Base-by-base conservation (phyloP, 1,140 invertebrate genomes). In the Yoshiicerus persimilis region DNA sequence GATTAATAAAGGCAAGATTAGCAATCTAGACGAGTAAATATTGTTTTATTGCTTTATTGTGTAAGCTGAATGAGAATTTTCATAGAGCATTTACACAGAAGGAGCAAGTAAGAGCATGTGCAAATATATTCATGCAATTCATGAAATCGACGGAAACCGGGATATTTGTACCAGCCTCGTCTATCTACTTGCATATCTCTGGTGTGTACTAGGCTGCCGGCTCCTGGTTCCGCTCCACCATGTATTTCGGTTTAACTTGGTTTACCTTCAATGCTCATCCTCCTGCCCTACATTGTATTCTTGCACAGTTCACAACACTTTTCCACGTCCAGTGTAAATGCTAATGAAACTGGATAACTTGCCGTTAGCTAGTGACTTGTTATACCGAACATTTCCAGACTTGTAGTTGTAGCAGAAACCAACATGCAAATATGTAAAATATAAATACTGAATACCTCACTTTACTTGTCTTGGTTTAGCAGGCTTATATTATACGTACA, bases 1-100 rank as follows among this genome's bases (percentile, higher is more conserved):
- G 32, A 80, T 80, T 80, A 80, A 80, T 80, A 80, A 80, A 80
- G 32, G 75, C 75, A 80, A 38, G 75, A 80, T 80, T 38, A 80
- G 75, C 30, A 80, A 80, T 80, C 30, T 38, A 80, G 30, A n/a
- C 75, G 30, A 38, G 75, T 32, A 80, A 80, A 80, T 80, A 80
- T 80, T 80, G 75, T 80, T 38, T 80, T 80, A 80, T 36, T 38
- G 34, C 32, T 20, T 34, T 23, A 80, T 80, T 80, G 75, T 80
- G 75, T 80, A 80, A 4, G n/a, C 32, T 23, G 34, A 34, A 80
- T 80, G 75, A 20, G 32, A 80, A 80, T 20, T 80, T 70, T 13
- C 25, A 80, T 1, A 2, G 27, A 36, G 32, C n/a, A 36, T 80
- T 20, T 36, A 9, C 11, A 75, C 9, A 8, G n/a, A 64, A 0